Evolutionary conservation across 1,140 invertebrate genomes (phyloP).

Genomic region (Phthorimaea operculella): DNA sequence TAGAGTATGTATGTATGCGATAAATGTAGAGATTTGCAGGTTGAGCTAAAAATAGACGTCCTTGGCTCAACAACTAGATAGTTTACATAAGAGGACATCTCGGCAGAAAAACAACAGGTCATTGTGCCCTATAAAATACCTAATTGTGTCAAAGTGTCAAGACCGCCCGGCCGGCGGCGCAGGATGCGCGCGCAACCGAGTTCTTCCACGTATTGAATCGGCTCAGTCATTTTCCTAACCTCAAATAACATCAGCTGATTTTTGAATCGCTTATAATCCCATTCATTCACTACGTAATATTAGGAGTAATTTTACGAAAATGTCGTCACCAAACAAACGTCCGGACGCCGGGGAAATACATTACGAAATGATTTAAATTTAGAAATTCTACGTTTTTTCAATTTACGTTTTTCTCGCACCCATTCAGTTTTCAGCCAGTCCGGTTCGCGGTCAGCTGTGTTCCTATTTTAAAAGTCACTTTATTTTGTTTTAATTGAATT

Average conservation of each 20-base stretch:
- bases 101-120: not conserved
- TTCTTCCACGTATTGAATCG: conserved; percentile 40
- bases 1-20: too few species aligned
- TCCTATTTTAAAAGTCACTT: conserved; percentile 12
- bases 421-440: conserved; percentile 56
- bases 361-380: conserved; percentile 62
- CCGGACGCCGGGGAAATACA: conserved; percentile 37
- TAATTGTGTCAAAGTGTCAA: conserved; percentile 6
- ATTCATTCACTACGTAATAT: not conserved
- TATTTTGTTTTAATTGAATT: not conserved
- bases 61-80: not conserved
- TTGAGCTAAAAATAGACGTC: too few species aligned
- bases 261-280: conserved; percentile 14
- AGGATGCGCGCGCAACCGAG: conserved; percentile 49
- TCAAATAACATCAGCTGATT: conserved; percentile 58
- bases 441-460: conserved; percentile 31
- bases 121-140: not conserved
- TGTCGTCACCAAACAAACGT: conserved; percentile 13
- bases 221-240: conserved; percentile 56
- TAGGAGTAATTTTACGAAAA: not conserved
- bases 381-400: conserved; percentile 46
- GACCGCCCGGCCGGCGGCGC: conserved; percentile 32
- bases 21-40: too few species aligned
- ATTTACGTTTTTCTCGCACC: conserved; percentile 47
- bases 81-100: not conserved